These are phyloP conservation scores for Pandemis corylana DNA, from an alignment of 2,888 invertebrate genomes.

Conservation along the genomic window DNA sequence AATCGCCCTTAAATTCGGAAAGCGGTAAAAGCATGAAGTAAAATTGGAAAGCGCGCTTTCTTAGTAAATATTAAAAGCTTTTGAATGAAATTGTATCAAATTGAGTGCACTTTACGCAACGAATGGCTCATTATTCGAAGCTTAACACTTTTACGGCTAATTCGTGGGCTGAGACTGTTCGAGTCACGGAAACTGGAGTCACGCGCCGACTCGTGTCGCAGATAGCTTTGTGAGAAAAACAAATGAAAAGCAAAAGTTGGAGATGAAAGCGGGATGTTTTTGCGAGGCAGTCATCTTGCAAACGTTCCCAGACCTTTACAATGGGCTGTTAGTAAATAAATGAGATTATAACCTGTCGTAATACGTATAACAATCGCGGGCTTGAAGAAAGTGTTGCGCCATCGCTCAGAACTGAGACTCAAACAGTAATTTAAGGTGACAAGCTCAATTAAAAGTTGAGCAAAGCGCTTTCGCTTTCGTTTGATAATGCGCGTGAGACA, in stretches of 20 bases:
- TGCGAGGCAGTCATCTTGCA: constrained; percentile 50
- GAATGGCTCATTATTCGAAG: constrained; percentile 31
- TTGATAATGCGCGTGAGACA: constrained; percentile 56
- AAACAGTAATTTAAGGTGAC: constrained; percentile 52
- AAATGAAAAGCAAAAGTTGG: constrained; percentile 62
- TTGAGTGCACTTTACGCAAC: constrained; percentile 39
- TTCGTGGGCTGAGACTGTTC: constrained; percentile 23
- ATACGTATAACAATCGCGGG: constrained; percentile 42
- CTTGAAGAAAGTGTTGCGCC: constrained; percentile 69
- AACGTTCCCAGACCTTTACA: constrained; percentile 58
- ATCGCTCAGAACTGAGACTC: constrained; percentile 59
- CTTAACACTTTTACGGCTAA: constrained; percentile 37
- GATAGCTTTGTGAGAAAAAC: constrained; percentile 40
- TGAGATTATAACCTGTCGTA: constrained; percentile 42
- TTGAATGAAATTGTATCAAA: constrained; percentile 37
- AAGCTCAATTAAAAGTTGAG: constrained; percentile 67
- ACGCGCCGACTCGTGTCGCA: constrained; percentile 36
- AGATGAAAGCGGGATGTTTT: constrained; percentile 62
- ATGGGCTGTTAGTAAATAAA: constrained; percentile 52
- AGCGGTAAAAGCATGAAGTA: constrained; percentile 9
- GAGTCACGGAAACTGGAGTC: constrained; percentile 42
- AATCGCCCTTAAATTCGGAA: not conserved
- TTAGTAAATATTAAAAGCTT: constrained; percentile 26
- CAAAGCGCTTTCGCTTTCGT: constrained; percentile 59
- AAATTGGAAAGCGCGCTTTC: constrained; percentile 38